Evolutionary conservation across 2,113 vertebrate species (phyloP).

Genomic region (Aramus guarauna): DNA sequence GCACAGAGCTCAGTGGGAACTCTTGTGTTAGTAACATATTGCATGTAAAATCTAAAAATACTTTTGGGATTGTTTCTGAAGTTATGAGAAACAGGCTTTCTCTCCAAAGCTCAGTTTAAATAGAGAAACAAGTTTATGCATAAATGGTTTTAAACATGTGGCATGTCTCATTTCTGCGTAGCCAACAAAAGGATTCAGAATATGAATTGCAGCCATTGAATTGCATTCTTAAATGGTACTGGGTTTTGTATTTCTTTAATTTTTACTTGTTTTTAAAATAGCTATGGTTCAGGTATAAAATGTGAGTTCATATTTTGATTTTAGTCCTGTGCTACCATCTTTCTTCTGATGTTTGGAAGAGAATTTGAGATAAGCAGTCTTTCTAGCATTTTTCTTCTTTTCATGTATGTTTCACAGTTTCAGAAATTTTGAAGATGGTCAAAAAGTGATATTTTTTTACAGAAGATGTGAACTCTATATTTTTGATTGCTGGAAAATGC

Average conservation of each 20-base stretch:
- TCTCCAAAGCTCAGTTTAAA: conserved; percentile 7
- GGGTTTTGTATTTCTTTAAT: neutral
- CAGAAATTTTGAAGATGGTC: neutral
- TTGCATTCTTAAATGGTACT: neutral
- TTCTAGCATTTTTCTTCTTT: neutral
- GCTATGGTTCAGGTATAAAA: neutral
- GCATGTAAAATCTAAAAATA: neutral
- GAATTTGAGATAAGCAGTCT: neutral
- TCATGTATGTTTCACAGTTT: neutral
- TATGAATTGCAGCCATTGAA: neutral
- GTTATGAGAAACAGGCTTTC: neutral
- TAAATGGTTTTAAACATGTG: conserved; percentile 18
- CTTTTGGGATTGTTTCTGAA: neutral
- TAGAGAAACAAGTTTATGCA: conserved; percentile 6
- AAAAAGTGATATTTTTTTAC: conserved; percentile 8
- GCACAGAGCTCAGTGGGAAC: neutral
- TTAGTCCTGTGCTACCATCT: neutral
- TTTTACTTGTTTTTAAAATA: neutral
- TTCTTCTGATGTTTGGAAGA: neutral
- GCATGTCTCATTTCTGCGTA: neutral
- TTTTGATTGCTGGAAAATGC: neutral
- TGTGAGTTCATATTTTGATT: neutral
- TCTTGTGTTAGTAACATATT: neutral
- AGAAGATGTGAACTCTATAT: neutral
- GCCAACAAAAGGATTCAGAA: neutral